Evolutionary conservation across 2,888 invertebrate genomes (phyloP).

Genomic region (Invenusta paracnida): DNA sequence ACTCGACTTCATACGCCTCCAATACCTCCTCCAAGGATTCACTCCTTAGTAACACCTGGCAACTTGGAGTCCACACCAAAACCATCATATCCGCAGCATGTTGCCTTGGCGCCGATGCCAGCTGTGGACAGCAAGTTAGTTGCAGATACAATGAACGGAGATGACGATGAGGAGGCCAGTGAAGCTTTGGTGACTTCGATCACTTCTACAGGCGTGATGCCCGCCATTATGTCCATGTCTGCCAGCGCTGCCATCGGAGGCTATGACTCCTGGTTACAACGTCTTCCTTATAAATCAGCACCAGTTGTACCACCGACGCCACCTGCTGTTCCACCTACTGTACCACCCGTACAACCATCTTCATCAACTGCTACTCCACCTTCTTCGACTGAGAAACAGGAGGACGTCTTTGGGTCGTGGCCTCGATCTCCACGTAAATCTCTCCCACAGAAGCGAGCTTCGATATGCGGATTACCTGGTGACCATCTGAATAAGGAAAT

Average conservation of each 20-base stretch:
- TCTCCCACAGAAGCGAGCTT: background rate
- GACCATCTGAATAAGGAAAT: no score
- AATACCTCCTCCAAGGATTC: background rate
- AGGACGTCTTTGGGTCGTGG: background rate
- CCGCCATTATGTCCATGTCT: background rate
- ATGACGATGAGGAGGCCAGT: background rate
- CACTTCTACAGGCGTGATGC: no score
- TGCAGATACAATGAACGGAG: background rate
- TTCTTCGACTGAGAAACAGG: no score
- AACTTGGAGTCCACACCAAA: no score
- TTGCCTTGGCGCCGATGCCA: background rate
- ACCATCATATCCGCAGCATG: background rate
- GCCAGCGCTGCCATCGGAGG: background rate
- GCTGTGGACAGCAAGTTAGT: background rate
- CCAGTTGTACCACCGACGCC: background rate
- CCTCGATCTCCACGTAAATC: background rate
- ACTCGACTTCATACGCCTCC: background rate
- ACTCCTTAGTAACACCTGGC: background rate
- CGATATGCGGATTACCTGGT: background rate
- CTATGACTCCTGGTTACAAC: background rate
- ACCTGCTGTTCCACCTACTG: background rate
- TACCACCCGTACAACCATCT: no score
- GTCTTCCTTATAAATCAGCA: background rate
- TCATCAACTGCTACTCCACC: no score
- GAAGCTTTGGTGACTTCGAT: background rate